Base-by-base conservation (phyloP, 2,113 vertebrate genomes). In the Hyperopisus bebe region DNA sequence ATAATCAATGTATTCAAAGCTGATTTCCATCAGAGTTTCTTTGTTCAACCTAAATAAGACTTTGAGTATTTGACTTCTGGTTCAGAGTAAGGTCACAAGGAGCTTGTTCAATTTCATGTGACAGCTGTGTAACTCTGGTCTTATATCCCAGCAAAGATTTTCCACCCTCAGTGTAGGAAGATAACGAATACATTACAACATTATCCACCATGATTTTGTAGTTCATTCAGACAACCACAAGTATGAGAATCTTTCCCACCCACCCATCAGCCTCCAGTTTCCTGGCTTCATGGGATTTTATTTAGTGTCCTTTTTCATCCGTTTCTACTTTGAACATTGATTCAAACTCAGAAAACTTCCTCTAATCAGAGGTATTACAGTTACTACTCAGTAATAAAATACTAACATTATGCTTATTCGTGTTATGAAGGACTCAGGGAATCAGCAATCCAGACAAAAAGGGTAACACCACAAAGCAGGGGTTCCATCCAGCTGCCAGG, bases 171-270 rank as follows among this genome's bases (percentile, higher is more conserved):
- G 21, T 62, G 55, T 62, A n/a, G 55, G 55, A 62, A 62, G 55
- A 62, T 85, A 74, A 84, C 88, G 87, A 92, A 89, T 90, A 90
- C 87, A 55, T 88, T 92, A 93, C 92, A 91, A 66, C 42, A 44
- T 46, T 55, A 44, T 35, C 4, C 31, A 44, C 11, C 13, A 44
- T 11, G 35, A 46, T 39, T 13, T 19, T 44, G 87, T 44, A 17
- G 35, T 42, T 11, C 55, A 44, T 58, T 88, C 88, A 91, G 88
- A 92, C 91, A 90, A 91, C 91, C 92, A 89, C 90, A 92, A 90
- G 92, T 92, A 89, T 70, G 55, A 86, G 91, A 90, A 89, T 91
- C 89, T 92, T 91, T 90, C 85, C 85, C 53, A 83, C 90, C 77
- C 1, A 88, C 90, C 17, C 53, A 44, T 44, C 24, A 48, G 7